Conservation (phyloP, 2,113 vertebrate genomes). For the Coturnix japonica region DNA sequence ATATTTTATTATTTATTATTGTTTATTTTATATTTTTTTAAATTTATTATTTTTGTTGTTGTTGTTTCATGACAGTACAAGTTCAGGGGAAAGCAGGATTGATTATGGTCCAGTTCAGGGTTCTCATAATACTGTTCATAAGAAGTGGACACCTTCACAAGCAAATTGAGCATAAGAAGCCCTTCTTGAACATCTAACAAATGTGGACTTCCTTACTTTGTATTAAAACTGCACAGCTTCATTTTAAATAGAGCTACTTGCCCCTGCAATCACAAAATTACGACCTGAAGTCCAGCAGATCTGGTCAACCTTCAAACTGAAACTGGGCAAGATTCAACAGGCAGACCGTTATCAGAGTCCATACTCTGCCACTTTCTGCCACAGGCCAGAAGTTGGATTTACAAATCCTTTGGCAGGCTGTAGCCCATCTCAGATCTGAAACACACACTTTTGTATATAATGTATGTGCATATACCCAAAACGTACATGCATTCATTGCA, state of each 20-base stretch:
- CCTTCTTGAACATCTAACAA: neutral
- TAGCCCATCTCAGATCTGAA: neutral
- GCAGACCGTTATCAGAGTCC: neutral
- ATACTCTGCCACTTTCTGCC: neutral
- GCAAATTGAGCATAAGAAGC: neutral
- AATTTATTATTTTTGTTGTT: no score
- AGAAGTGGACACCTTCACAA: neutral
- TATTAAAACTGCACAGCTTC: neutral
- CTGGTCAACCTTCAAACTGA: no score
- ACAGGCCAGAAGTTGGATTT: fast-evolving
- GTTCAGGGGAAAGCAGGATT: neutral
- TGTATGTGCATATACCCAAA: neutral
- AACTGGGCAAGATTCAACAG: neutral
- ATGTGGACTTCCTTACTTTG: neutral
- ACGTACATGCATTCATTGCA: neutral
- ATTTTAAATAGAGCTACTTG: neutral
- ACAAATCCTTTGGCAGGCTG: neutral
- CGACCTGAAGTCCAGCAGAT: no score
- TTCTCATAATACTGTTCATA: no score
- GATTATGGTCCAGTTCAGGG: neutral
- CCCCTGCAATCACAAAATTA: neutral
- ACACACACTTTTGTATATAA: neutral
- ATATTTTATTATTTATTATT: no score
- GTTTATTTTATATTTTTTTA: no score
- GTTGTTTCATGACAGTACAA: neutral